These are phyloP conservation scores for Leptogaster cylindrica DNA, from an alignment of 2,888 invertebrate genomes.

Conservation along the genomic window DNA sequence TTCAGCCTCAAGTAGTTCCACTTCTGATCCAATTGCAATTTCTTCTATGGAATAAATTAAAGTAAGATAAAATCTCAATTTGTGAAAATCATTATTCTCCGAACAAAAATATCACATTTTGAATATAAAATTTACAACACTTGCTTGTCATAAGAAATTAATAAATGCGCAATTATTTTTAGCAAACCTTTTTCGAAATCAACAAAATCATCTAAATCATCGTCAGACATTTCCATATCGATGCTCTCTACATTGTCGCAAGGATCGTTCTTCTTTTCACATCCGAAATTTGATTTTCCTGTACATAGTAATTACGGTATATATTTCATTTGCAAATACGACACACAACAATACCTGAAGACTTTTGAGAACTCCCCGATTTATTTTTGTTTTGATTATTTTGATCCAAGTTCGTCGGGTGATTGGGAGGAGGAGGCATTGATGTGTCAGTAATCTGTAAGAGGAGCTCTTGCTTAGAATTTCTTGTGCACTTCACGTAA, in stretches of 20 bases:
- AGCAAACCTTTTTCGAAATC: slow-evolving; percentile 58
- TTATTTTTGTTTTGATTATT: slow-evolving; percentile 53
- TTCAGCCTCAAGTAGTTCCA: background rate
- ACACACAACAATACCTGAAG: too few species aligned
- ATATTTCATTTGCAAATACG: too few species aligned
- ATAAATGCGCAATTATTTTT: too few species aligned
- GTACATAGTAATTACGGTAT: background rate
- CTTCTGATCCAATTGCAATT: slow-evolving; percentile 22
- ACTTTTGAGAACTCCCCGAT: too few species aligned
- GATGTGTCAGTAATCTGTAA: slow-evolving; percentile 53
- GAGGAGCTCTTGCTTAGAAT: background rate
- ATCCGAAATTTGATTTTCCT: slow-evolving; percentile 55
- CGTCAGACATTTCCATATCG: slow-evolving; percentile 88
- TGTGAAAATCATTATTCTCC: too few species aligned
- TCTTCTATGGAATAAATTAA: slow-evolving; percentile 26
- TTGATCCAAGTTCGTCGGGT: too few species aligned
- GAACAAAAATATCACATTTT: too few species aligned
- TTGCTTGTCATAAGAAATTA: too few species aligned
- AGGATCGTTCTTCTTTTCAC: slow-evolving; percentile 13
- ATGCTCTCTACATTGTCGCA: slow-evolving; percentile 79
- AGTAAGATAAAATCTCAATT: too few species aligned
- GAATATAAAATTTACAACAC: too few species aligned
- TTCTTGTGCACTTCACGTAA: background rate
- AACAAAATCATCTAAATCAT: slow-evolving; percentile 66
- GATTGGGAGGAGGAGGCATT: slow-evolving; percentile 48